Base-by-base conservation (phyloP, 2,888 invertebrate species). In the Trissolcus brochymenae region DNA sequence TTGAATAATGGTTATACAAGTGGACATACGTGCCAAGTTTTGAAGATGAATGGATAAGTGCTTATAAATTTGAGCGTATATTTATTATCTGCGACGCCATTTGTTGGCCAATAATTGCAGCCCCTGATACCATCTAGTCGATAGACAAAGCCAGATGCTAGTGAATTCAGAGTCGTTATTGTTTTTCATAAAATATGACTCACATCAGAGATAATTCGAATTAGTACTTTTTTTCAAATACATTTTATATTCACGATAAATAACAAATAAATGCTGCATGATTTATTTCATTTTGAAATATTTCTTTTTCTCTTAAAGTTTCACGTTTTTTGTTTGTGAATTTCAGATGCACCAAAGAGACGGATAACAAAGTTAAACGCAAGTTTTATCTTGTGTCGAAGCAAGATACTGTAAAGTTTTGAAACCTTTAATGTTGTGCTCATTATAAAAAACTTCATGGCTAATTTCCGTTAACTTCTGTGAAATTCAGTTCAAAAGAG, bases 11-110 rank as follows among this genome's bases (percentile, higher is more conserved):
- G 51, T 54, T 41, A 60, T 53, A 67, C 11, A 9, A 19, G 54
- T 54, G 56, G 67, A 41, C 35, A 46, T 13, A 53, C 21, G 43
- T 60, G 67, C 67, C 67, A 67, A 67, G 29, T 67, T 67, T 67
- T 29, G 53, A 19, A 51, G 43, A 67, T 59, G 17, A 51, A 67
- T 59, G 57, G 57, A 21, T 51, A 67, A 60, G 60, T 67, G 46
- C 60, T 67, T 60, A 50, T 59, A 60, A 67, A 67, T 60, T 51
- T 41, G 4, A 19, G 29, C 11, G 46, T 13, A 59, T 51, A 59
- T 57, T 59, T 59, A 67, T 67, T 67, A 53, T 67, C 51, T 25
- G 16, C 13, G 16, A 21, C 21, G 40, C 17, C 11, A 53, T 14
- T 19, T 16, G 16, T 56, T 66, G 65, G 65, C 65, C 11, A 56